A percentile compares a stretch with the other conserved stretches of the same genome.
Conservation (phyloP, 2,797 vertebrate genomes). For the Chelmon rostratus region DNA sequence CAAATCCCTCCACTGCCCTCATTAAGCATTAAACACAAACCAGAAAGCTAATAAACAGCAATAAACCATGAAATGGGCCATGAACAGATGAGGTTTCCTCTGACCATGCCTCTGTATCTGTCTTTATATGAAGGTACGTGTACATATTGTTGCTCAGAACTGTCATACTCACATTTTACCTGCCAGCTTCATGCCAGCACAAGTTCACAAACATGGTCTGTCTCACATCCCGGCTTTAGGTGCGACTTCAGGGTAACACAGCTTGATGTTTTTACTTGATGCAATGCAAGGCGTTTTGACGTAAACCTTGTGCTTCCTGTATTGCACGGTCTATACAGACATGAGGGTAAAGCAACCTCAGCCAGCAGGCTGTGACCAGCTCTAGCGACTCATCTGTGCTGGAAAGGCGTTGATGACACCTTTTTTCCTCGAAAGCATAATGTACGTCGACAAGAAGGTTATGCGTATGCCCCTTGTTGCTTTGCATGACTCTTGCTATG, state of each 20-base stretch:
- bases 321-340: no score
- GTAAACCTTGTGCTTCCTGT: neutral
- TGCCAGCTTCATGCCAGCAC: neutral
- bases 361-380: neutral
- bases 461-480: neutral
- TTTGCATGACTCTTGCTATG: neutral
- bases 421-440: conserved; percentile 8
- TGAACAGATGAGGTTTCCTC: neutral
- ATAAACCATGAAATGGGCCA: conserved; percentile 25
- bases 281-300: neutral
- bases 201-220: neutral
- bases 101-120: neutral
- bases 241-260: neutral
- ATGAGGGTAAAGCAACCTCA: neutral
- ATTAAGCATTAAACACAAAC: conserved; percentile 26
- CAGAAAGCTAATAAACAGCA: conserved; percentile 29
- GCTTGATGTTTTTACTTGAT: neutral
- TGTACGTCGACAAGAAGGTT: neutral
- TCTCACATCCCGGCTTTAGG: neutral
- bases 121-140: neutral
- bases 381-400: neutral
- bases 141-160: neutral
- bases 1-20: conserved; percentile 53
- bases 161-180: neutral
- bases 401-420: neutral